These are phyloP conservation scores for Dasyprocta punctata DNA, from an alignment of 2,113 vertebrate species.

Conservation along the genomic window DNA sequence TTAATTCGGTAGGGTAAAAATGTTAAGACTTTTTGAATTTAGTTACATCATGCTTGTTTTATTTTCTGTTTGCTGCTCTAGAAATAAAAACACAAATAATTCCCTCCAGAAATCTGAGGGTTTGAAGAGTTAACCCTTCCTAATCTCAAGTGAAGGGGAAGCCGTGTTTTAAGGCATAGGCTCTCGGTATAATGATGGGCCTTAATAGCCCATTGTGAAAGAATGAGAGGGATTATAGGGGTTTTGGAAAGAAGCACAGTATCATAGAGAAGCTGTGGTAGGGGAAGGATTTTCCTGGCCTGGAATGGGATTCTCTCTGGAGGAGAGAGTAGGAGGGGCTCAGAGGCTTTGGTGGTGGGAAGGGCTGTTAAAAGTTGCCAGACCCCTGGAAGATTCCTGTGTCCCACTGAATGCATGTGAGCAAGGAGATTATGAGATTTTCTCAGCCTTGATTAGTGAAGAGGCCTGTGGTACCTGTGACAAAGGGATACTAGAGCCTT, in stretches of 20 bases:
- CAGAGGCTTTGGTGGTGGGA: not conserved
- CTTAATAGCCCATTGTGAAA: not conserved
- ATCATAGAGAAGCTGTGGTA: not conserved
- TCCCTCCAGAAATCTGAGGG: not conserved
- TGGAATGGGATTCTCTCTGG: not conserved
- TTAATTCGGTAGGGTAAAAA: not conserved
- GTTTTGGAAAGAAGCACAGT: not conserved
- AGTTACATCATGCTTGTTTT: not conserved
- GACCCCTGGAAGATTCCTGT: not conserved
- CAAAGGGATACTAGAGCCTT: not conserved
- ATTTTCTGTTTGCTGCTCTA: not conserved
- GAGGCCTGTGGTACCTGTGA: not conserved
- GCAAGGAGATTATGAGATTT: not conserved
- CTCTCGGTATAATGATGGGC: not conserved
- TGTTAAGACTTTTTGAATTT: not conserved
- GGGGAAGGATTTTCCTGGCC: not conserved
- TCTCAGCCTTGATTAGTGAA: not conserved
- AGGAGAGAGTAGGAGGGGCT: not conserved
- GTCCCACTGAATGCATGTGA: not conserved
- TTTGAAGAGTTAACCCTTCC: not conserved
- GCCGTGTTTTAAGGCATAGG: not conserved
- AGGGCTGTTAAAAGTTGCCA: not conserved
- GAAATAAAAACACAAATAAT: not conserved
- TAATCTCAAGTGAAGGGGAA: not conserved
- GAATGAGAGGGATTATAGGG: not conserved